Evolutionary conservation across 2,797 vertebrate genomes (phyloP).

Genomic region (Poeciliopsis paucimaculata): DNA sequence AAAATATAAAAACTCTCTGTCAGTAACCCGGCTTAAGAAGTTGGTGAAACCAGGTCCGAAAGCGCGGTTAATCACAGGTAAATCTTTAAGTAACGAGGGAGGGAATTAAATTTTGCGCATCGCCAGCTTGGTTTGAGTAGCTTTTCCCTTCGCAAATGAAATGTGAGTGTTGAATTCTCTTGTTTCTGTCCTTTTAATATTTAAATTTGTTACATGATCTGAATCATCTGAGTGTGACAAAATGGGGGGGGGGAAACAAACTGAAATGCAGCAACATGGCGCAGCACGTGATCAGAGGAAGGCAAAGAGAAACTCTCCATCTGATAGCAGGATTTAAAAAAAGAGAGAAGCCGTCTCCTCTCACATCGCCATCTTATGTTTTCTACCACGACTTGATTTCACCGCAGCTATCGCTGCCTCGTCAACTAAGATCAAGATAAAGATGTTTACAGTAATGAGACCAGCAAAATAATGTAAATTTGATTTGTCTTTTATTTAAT

Average conservation of each 20-base stretch:
- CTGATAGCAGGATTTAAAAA: background rate
- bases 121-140: background rate
- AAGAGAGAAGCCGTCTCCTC: background rate
- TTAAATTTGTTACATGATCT: background rate
- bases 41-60: no score
- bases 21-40: no score
- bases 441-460: background rate
- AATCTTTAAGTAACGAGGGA: no score
- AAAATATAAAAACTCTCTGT: no score
- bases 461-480: background rate
- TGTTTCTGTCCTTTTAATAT: background rate
- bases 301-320: background rate
- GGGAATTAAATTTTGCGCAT: background rate
- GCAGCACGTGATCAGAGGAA: background rate
- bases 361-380: background rate
- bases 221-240: no score
- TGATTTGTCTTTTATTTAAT: background rate
- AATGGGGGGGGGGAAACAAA: no score
- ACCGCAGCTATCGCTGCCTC: background rate
- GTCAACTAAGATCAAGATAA: background rate
- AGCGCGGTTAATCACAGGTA: no score
- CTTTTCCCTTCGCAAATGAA: background rate
- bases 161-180: background rate
- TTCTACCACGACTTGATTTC: background rate
- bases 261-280: background rate